A percentile compares a stretch with the other conserved stretches of the same genome.
phyloP scores from a whole-genome alignment of 2,888 invertebrate genomes.

The Stramonita haemastoma region DNA sequence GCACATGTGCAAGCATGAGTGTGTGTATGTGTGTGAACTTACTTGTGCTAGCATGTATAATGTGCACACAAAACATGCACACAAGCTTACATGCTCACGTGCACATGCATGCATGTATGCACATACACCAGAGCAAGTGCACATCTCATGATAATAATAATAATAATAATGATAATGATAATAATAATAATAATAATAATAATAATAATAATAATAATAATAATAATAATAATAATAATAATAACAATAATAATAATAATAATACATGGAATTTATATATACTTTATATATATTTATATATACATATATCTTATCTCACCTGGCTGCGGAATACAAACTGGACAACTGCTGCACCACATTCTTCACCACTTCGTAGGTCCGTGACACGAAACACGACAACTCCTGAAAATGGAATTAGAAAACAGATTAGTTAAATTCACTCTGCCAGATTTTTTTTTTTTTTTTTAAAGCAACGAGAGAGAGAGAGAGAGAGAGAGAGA shows the following conservation, averaged over 20 bases:
- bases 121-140: not conserved
- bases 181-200: no score
- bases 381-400: constrained; percentile 84
- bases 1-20: no score
- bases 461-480: not conserved
- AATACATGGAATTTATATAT: not conserved
- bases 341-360: constrained; percentile 87
- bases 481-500: no score
- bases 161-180: no score
- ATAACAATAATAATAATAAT: no score
- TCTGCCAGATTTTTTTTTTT: not conserved
- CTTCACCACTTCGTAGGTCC: constrained; percentile 85
- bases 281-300: not conserved
- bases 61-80: no score
- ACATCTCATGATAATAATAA: not conserved
- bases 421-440: not conserved
- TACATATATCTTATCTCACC: constrained; percentile 54
- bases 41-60: no score
- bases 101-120: no score
- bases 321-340: constrained; percentile 79
- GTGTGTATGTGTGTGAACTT: no score
- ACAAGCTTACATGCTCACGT: no score
- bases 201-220: not conserved
- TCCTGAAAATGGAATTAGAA: constrained; percentile 75
- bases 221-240: constrained; percentile 1